These are phyloP conservation scores for Kryptolebias ocellatus DNA, from an alignment of 2,797 vertebrate species.

Conservation along the genomic window DNA sequence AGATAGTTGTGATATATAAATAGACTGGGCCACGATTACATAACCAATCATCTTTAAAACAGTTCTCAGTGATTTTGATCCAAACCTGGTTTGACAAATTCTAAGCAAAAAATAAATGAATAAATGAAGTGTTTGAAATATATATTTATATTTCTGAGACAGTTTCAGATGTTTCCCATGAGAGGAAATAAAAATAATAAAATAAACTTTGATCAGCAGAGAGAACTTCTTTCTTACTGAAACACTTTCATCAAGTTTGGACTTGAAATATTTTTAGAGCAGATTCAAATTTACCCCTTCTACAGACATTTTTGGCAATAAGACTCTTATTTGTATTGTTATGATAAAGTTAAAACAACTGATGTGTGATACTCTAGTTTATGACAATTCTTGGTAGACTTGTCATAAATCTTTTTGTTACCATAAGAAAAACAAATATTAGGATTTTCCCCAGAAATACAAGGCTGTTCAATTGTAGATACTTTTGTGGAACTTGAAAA, in stretches of 20 bases:
- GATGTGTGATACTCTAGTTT: slow-evolving; percentile 7
- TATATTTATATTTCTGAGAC: no score
- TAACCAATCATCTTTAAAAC: slow-evolving; percentile 13
- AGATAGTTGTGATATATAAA: slow-evolving; percentile 17
- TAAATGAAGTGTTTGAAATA: background rate
- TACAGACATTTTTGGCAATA: background rate
- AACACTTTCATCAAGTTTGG: no score
- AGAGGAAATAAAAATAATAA: no score
- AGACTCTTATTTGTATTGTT: background rate
- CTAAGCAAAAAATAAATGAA: background rate
- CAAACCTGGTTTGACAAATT: no score
- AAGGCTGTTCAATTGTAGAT: no score
- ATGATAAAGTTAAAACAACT: background rate
- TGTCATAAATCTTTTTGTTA: background rate
- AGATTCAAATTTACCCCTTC: background rate
- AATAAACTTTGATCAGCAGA: no score
- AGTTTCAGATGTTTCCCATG: no score
- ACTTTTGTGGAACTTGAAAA: no score
- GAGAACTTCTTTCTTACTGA: no score
- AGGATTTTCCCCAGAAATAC: no score
- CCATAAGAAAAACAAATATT: no score
- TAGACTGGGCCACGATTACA: background rate
- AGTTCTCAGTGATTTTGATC: background rate
- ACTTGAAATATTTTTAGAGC: background rate
- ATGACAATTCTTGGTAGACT: background rate